Conservation (phyloP, 2,888 invertebrate genomes). For the Noctua janthe region DNA sequence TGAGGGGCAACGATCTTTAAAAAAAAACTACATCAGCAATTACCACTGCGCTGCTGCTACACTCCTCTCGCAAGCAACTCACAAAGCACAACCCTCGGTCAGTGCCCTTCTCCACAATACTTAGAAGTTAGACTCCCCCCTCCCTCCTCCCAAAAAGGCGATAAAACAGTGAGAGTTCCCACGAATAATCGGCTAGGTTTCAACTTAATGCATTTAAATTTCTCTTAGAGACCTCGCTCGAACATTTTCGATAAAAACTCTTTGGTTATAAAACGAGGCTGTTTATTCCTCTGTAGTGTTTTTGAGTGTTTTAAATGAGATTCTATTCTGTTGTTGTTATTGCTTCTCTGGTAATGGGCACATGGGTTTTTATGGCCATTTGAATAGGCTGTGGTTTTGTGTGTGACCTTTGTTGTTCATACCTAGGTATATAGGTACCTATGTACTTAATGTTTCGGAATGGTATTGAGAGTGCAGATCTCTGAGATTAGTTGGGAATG, state of each 20-base stretch:
- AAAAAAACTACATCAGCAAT: neutral
- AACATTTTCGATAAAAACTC: constrained; percentile 58
- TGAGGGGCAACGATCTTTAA: neutral
- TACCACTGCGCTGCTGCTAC: neutral
- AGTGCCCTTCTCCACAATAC: constrained; percentile 10
- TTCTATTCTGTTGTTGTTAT: constrained; percentile 51
- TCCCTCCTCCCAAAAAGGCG: neutral
- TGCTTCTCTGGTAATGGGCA: constrained; percentile 45
- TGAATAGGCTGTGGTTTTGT: constrained; percentile 47
- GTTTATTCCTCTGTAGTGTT: constrained; percentile 56
- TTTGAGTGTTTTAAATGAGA: constrained; percentile 60
- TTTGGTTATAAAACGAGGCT: constrained; percentile 50
- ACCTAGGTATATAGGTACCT: neutral
- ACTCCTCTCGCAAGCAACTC: neutral
- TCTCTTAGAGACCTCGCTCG: constrained; percentile 38
- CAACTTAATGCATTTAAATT: constrained; percentile 69
- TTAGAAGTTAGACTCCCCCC: neutral
- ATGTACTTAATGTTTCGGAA: constrained; percentile 29
- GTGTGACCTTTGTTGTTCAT: constrained; percentile 39
- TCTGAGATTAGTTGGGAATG: constrained; percentile 28
- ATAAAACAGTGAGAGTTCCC: constrained; percentile 51
- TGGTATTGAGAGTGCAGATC: constrained; percentile 30
- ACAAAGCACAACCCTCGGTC: constrained; percentile 7
- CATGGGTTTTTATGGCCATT: constrained; percentile 56
- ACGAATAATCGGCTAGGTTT: constrained; percentile 63